Base-by-base conservation (phyloP, 2,888 invertebrate genomes). In the Pterostichus niger region DNA sequence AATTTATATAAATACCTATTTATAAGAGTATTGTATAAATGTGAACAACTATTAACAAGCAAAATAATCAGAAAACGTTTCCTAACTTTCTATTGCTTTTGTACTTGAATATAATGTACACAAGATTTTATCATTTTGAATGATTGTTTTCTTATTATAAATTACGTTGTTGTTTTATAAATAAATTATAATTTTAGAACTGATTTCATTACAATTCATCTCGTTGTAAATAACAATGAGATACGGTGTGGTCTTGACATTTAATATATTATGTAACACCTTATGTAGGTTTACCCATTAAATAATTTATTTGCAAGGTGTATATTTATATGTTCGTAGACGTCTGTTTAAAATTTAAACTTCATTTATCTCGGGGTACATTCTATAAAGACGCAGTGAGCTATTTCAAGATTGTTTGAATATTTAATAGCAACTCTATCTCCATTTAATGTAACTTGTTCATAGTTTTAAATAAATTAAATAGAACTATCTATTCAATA, bases 71-170 rank as follows among this genome's bases (percentile, higher is more conserved):
- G 9, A 49, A 49, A 49, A 49, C 49, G n/a, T 49, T 13, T 17
- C 40, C 40, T 40, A 40, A 1, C 40, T 40, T 40, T 40, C 40
- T 24, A 17, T 56, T 56, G 11, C 17, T 17, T 56, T 17, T 56
- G 56, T 17, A n/a, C n/a, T 13, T 49, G 13, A 56, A 56, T 17
- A 56, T 56, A 56, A 56, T 56, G 17, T 49, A 56, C 56, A 17
- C 13, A 56, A 56, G 56, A 56, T 56, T 15, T 56, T 56, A 56
- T 56, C 56, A 17, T 13, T 56, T 9, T 56, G 10, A 56, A 56
- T 56, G 17, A 56, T 56, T 56, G 56, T 56, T 56, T 56, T 13
- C 56, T 56, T 56, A 56, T 56, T 56, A 56, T 56, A 17, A 49
- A 49, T 49, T 49, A 49, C 40, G 9, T 40, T 40, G 9, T 40